Percentiles rank a stretch among this genome's conserved stretches.
These are phyloP conservation scores for Sesia apiformis DNA, from an alignment of 2,888 invertebrate species.

Conservation along the genomic window DNA sequence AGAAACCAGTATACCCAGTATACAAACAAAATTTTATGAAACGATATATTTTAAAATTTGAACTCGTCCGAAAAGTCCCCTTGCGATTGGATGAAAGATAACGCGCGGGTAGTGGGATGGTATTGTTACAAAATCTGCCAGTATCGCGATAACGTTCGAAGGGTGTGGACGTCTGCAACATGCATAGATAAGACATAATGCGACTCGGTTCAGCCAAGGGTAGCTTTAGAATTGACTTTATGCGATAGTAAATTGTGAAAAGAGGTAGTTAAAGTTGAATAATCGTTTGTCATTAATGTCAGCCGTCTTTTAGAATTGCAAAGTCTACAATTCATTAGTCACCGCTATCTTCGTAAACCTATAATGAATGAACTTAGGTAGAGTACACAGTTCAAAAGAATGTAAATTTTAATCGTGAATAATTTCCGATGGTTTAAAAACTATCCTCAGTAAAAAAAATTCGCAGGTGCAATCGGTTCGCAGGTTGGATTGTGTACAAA, in stretches of 20 bases:
- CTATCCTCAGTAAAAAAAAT: too few relatives aligned
- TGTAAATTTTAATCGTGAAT: too few relatives aligned
- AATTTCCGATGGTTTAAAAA: too few relatives aligned
- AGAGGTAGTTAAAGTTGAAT: too few relatives aligned
- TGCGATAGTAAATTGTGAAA: slow-evolving; percentile 11
- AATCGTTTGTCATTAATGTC: too few relatives aligned
- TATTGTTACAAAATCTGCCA: slow-evolving; percentile 63
- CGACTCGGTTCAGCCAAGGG: slow-evolving; percentile 30
- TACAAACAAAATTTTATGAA: background rate
- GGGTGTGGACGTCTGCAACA: slow-evolving; percentile 55
- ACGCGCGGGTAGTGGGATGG: slow-evolving; percentile 32
- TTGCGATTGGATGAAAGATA: slow-evolving; percentile 58
- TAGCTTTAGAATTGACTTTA: slow-evolving; percentile 39
- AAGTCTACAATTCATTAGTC: too few relatives aligned
- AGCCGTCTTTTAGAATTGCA: too few relatives aligned
- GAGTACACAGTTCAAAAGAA: too few relatives aligned
- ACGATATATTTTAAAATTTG: background rate
- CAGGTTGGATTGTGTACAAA: too few relatives aligned
- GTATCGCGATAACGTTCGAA: slow-evolving; percentile 54
- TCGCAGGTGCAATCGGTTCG: too few relatives aligned
- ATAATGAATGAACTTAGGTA: too few relatives aligned
- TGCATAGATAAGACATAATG: slow-evolving; percentile 59
- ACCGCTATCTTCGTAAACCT: too few relatives aligned
- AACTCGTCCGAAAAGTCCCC: slow-evolving; percentile 23
- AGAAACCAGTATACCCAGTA: background rate